These are phyloP conservation scores for Eudorcas thomsonii DNA, from an alignment of 2,113 vertebrate species.

Conservation along the genomic window DNA sequence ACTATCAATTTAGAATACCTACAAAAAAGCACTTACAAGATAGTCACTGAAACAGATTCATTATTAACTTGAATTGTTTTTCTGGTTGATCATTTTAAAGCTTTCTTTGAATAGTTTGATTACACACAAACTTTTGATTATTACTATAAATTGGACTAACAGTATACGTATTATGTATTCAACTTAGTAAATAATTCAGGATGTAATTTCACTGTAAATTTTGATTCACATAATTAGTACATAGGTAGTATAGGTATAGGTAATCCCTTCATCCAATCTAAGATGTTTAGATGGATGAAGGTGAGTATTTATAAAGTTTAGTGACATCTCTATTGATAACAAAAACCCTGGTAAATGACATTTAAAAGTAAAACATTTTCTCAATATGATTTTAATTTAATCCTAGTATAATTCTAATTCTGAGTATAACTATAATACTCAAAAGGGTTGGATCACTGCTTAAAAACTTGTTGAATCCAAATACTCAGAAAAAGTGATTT, in stretches of 20 bases:
- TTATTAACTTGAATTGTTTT: conserved; percentile 20
- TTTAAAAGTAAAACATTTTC: background rate
- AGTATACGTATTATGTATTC: background rate
- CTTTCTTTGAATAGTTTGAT: background rate
- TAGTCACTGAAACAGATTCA: background rate
- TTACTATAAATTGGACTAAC: background rate
- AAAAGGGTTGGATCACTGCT: background rate
- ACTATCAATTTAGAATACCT: background rate
- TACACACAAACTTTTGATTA: background rate
- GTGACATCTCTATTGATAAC: background rate
- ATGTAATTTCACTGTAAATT: background rate
- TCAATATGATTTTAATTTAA: background rate
- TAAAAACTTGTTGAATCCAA: background rate
- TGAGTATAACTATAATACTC: background rate
- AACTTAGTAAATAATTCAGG: background rate
- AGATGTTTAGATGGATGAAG: background rate
- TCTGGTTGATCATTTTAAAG: background rate
- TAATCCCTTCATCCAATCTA: background rate
- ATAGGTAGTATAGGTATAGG: background rate
- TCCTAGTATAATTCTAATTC: background rate
- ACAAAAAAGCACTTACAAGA: background rate
- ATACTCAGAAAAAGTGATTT: background rate
- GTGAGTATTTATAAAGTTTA: background rate
- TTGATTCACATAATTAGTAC: background rate
- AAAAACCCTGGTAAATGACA: background rate